A percentile compares a stretch with the other conserved stretches of the same genome.
phyloP scores from a whole-genome alignment of 2,113 vertebrate species.

The Thinocorus orbignyianus region DNA sequence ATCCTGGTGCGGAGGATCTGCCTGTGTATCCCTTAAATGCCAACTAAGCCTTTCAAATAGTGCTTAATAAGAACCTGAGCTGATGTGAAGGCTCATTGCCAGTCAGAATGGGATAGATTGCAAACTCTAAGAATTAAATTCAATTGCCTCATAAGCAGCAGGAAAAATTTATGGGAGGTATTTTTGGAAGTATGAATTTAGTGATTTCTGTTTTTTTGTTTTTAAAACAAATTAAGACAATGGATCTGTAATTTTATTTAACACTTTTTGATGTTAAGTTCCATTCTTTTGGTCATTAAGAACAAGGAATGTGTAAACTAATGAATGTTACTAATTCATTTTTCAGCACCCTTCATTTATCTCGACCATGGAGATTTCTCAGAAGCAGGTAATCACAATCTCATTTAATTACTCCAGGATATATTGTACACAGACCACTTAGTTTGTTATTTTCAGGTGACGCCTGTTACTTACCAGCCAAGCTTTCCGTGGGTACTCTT shows the following conservation, averaged over 20 bases:
- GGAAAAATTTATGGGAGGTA: neutral
- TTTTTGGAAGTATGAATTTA: neutral
- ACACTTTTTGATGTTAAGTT: neutral
- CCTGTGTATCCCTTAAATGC: neutral
- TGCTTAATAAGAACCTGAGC: neutral
- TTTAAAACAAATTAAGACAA: neutral
- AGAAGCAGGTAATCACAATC: slow-evolving; percentile 87
- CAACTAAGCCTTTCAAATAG: neutral
- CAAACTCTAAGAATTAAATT: neutral
- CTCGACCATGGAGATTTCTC: slow-evolving; percentile 89
- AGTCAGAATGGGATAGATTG: neutral
- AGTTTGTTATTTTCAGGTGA: neutral
- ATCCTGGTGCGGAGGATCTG: neutral
- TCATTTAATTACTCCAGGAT: neutral
- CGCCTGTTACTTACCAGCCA: neutral
- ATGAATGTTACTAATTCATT: slow-evolving; percentile 7
- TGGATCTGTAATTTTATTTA: neutral
- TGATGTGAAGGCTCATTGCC: neutral
- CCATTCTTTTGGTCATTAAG: neutral
- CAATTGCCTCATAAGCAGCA: neutral
- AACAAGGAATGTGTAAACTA: neutral
- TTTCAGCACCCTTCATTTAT: slow-evolving; percentile 82
- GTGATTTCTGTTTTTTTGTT: neutral
- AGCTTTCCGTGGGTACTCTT: neutral
- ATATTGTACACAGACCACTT: neutral